These are phyloP conservation scores for Sternarchorhynchus goeldii DNA, from an alignment of 2,797 vertebrate species.

Conservation along the genomic window DNA sequence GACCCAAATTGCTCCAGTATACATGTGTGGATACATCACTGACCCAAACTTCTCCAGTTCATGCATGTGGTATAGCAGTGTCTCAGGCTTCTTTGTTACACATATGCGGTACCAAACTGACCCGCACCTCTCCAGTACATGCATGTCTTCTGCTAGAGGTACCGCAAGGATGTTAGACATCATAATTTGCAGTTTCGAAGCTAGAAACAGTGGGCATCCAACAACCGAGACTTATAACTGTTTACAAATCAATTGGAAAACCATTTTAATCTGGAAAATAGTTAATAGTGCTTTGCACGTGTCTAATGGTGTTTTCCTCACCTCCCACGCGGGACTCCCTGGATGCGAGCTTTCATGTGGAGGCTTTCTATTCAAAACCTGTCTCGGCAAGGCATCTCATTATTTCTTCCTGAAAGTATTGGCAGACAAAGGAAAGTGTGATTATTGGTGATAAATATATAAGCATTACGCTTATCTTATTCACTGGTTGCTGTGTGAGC, in stretches of 20 bases:
- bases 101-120: neutral
- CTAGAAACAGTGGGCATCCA: conserved; percentile 41
- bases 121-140: neutral
- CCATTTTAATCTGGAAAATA: conserved; percentile 58
- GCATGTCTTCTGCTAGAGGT: conserved; percentile 6
- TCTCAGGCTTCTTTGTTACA: conserved; percentile 16
- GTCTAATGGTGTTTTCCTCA: conserved; percentile 67
- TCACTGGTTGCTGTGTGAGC: conserved; percentile 56
- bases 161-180: conserved; percentile 35
- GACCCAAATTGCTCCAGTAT: neutral
- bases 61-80: conserved; percentile 7
- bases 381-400: conserved; percentile 60
- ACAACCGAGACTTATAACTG: conserved; percentile 52
- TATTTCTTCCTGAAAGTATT: conserved; percentile 58
- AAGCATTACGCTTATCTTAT: conserved; percentile 64
- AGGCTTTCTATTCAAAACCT: conserved; percentile 59
- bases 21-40: neutral
- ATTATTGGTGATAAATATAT: conserved; percentile 69
- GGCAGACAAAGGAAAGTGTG: conserved; percentile 64
- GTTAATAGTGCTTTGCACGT: conserved; percentile 60
- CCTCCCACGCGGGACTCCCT: conserved; percentile 58
- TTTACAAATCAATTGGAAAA: conserved; percentile 56
- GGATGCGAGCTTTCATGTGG: conserved; percentile 55
- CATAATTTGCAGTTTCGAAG: conserved; percentile 46
- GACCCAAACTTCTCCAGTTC: neutral